These are phyloP conservation scores for Lucilia sericata DNA, from an alignment of 1,140 invertebrate genomes.

Conservation along the genomic window DNA sequence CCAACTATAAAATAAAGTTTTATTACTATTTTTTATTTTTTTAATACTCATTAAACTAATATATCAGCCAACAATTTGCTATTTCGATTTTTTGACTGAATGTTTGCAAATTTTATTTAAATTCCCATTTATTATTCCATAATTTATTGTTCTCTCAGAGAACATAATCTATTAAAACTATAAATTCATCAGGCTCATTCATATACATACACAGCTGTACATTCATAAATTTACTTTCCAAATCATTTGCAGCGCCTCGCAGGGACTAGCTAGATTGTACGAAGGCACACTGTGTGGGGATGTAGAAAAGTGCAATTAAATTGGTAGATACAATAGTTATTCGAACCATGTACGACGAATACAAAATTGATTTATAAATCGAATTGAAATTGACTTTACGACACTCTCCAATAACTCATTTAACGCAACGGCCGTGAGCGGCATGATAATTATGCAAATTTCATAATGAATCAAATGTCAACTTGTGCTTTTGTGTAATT, in stretches of 20 bases:
- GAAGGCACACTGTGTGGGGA: not conserved
- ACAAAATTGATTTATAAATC: constrained; percentile 41
- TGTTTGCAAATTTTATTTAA: too few relatives aligned
- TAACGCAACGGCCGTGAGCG: constrained; percentile 12
- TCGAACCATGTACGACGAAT: not conserved
- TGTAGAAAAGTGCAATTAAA: not conserved
- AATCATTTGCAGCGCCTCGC: too few relatives aligned
- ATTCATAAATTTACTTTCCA: not conserved
- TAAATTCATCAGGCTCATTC: constrained; percentile 37
- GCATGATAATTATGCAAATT: constrained; percentile 45
- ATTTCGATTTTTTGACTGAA: too few relatives aligned
- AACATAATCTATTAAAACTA: constrained; percentile 55
- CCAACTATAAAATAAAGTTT: too few relatives aligned
- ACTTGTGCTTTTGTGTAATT: not conserved
- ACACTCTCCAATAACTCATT: constrained; percentile 41
- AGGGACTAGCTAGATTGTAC: not conserved
- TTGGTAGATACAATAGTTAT: constrained; percentile 52
- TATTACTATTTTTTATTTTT: too few relatives aligned
- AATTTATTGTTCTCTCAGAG: constrained; percentile 20
- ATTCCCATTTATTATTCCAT: constrained; percentile 6
- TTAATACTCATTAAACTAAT: too few relatives aligned
- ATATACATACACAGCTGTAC: not conserved
- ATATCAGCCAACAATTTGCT: too few relatives aligned
- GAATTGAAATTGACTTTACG: constrained; percentile 42
- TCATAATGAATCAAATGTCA: constrained; percentile 10